Percentiles rank a stretch among this genome's conserved stretches.
phyloP scores from a whole-genome alignment of 1,140 invertebrate genomes.

The Drosophila tsacasi region DNA sequence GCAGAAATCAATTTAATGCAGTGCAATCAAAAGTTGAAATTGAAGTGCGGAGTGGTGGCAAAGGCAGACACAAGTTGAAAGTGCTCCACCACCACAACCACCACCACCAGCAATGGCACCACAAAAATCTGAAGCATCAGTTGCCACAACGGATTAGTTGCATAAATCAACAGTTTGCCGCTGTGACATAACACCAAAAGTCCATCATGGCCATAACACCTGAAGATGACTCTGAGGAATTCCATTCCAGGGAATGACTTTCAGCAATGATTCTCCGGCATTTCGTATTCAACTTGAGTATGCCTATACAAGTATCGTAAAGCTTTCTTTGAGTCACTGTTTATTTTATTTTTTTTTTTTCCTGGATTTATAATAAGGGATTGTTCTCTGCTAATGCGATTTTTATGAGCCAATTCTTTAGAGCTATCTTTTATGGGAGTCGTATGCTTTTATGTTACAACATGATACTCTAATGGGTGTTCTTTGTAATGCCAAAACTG shows the following conservation, averaged over 20 bases:
- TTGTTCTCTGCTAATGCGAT: slow-evolving; percentile 6
- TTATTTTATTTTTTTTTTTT: not conserved
- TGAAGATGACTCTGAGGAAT: slow-evolving; percentile 31
- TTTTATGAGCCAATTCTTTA: slow-evolving; percentile 11
- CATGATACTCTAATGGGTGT: not conserved
- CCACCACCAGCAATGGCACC: slow-evolving; percentile 3
- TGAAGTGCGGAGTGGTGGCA: slow-evolving; percentile 51
- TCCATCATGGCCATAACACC: slow-evolving; percentile 14
- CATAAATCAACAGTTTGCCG: slow-evolving; percentile 39
- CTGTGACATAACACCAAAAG: slow-evolving; percentile 29
- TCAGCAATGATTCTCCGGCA: slow-evolving; percentile 14
- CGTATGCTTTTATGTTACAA: not conserved
- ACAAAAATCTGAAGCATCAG: slow-evolving; percentile 30
- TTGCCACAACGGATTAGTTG: slow-evolving; percentile 41
- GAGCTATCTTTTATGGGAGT: not conserved
- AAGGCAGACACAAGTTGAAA: slow-evolving; percentile 45
- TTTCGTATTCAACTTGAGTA: not conserved
- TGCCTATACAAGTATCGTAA: not conserved
- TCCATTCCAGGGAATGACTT: slow-evolving; percentile 8
- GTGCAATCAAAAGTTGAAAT: slow-evolving; percentile 79
- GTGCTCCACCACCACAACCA: slow-evolving; percentile 10
- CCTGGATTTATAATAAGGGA: slow-evolving; percentile 3
- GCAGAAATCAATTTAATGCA: slow-evolving; percentile 81
- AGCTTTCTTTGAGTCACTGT: slow-evolving; percentile 1
- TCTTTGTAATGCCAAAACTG: not conserved